Base-by-base conservation (phyloP, 1,140 invertebrate species). In the Reticulitermes speratus region DNA sequence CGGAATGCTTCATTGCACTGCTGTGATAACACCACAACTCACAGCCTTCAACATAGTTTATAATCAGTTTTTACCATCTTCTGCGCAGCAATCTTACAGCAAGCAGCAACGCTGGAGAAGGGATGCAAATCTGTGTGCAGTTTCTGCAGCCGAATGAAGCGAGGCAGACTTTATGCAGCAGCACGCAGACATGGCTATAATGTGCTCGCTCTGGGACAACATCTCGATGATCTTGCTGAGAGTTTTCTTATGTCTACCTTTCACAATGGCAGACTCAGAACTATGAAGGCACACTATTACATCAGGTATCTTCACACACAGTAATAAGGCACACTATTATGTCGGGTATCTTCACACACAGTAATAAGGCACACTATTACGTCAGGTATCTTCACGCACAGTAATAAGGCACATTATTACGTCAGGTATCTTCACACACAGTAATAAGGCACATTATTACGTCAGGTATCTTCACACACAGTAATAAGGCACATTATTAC, bases 201-300 rank as follows among this genome's bases (percentile, higher is more conserved):
- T 89, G 96, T 97, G 2, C 91, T 98, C 2, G 97, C 96, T 0
- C 90, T 98, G 11, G 97, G 96, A 11, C 97, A 98, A 90, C 96
- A 97, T 90, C 91, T 98, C 30, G 97, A 98, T 91, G 96, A 97
- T 91, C 91, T 98, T 2, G 95, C 96, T 32, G 94, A 96, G 89
- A 96, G 95, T 88, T 98, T 98, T 89, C 90, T 98, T 45, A 95
- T 96, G 89, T 96, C 96, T 0, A 93, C 96, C 3, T 96, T 98
- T 88, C 95, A 97, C 89, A 96, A 95, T 89, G 97, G 96, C 14
- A 92, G 94, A 84, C 90, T 98, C 32, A 91, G 93, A 87, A 96
- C 96, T 0, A 94, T 97, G 94, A 97, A 97, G 59, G 87, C 85
- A 44, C 86, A 86, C 44, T 86, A 86, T 48, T 92, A 93, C 87